Base-by-base conservation (phyloP, 1,140 invertebrate species). In the Phymorhynchus buccinoides region DNA sequence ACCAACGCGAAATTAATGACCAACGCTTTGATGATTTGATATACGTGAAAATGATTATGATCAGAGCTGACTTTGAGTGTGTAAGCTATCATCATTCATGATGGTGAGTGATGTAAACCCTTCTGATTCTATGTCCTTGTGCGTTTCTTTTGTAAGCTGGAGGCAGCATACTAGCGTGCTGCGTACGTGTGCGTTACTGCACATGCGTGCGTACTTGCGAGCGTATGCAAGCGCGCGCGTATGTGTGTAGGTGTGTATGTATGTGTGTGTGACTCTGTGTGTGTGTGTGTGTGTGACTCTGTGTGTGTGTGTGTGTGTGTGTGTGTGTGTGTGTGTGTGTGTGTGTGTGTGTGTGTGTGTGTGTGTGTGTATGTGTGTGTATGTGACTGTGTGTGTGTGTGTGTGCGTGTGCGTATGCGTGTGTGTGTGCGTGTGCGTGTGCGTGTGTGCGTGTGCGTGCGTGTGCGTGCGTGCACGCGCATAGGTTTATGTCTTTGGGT, bases 281-380 rank as follows among this genome's bases (percentile, higher is more conserved):
- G 71, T 75, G 71, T 27, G 71, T 75, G 71, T 27, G 12, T 62
- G 56, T 22, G 6, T 62, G 56, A 14, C 16, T 62, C 3, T 22
- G 18, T 14, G 18, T 3, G 56, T 32, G 71, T 12, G 71, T 75
- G 71, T 12, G 30, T 75, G 71, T 41, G 71, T 32, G 71, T 41
- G 71, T 75, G 30, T 41, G 71, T 75, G 71, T 41, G 71, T 75
- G 71, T 41, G 71, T 75, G 14, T 41, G 71, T 75, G 14, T 32
- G 30, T 41, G 71, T 75, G 71, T 18, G 39, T 37, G 32, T 41
- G 71, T 41, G 71, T 41, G 39, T 41, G 71, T 75, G 32, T 75
- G 39, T 75, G 71, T 37, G 12, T 75, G 39, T 32, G 32, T 37
- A 27, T 75, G 39, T 75, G 39, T 75, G 39, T 75, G 32, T 75